Evolutionary conservation across 1,140 invertebrate genomes (phyloP), one percentile per base, ranked within the genome.

Genomic region (Trigoniulus corallinus): DNA sequence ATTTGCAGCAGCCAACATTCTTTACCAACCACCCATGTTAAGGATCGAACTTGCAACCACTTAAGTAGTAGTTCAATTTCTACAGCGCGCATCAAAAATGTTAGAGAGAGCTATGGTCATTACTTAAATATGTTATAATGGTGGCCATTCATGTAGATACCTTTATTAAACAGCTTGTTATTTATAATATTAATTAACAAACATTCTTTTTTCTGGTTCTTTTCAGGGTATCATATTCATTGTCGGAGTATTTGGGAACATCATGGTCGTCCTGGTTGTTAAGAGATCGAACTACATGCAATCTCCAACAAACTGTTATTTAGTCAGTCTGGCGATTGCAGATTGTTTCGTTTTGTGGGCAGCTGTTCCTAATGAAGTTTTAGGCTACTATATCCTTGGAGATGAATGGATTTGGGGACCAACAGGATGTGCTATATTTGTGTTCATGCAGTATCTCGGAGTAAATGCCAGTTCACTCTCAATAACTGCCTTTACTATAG

Each of bases 381-480:
- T 73, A 40, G 67, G 68, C 51, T 75, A 80, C 55, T 76, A 77
- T 48, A 57, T 74, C 13, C 61, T 74, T 18, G 67, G 68, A 3
- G 70, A 72, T 55, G 66, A 74, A 43, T 79, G 75, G 68, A 65
- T 77, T 15, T 76, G 75, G 66, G 79, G 79, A 1, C 60, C 67
- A 13, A 58, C 69, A 2, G 72, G 74, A 22, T 81, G 79, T 59
- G 67, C 71, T 0, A 50, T 77, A 4, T 68, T 79, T 48, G 69
- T 79, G n/a, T 82, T 79, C 58, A 62, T 73, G 2, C 77, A 79
- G 56, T 75, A 79, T 61, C 62, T 80, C 10, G 81, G 79, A 2
- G 78, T 82, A 51, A 82, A 83, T 61, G 75, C 72, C 20, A 78
- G 76, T 0, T 74, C 76, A 0, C 61, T 80, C 23, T 76, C 73